Evolutionary conservation across 2,797 vertebrate species (phyloP).

Genomic region (Vespertilio murinus): DNA sequence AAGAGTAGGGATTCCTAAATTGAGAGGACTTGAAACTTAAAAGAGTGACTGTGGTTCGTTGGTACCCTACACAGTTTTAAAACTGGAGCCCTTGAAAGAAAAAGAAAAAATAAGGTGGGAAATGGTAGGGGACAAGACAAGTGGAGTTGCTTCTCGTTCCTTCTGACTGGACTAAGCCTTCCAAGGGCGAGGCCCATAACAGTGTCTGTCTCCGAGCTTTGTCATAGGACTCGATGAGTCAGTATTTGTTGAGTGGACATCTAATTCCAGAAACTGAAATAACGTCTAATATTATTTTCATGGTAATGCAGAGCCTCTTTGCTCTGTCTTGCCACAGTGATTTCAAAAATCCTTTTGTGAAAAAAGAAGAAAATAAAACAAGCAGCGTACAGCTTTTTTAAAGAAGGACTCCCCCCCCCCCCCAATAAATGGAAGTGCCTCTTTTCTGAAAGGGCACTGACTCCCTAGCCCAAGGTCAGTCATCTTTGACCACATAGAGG

Average conservation of each 20-base stretch:
- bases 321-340: neutral
- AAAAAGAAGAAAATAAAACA: neutral
- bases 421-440: neutral
- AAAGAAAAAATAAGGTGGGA: neutral
- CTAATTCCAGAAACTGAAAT: slow-evolving; percentile 22
- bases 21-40: slow-evolving; percentile 30
- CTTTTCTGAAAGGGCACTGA: neutral
- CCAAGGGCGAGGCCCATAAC: neutral
- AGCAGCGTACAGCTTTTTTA: neutral
- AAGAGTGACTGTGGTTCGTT: neutral
- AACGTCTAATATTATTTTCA: slow-evolving; percentile 20
- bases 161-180: neutral
- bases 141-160: neutral
- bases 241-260: slow-evolving; percentile 18
- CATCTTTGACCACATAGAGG: no score
- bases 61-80: neutral
- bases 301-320: neutral
- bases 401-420: neutral
- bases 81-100: slow-evolving; percentile 25
- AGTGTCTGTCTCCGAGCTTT: neutral
- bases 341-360: slow-evolving; percentile 36
- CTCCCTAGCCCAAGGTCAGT: neutral
- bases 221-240: neutral
- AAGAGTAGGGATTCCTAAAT: neutral
- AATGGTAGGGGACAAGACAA: neutral